phyloP scores from a whole-genome alignment of 2,888 invertebrate species.

The Scaptomyza flava region DNA sequence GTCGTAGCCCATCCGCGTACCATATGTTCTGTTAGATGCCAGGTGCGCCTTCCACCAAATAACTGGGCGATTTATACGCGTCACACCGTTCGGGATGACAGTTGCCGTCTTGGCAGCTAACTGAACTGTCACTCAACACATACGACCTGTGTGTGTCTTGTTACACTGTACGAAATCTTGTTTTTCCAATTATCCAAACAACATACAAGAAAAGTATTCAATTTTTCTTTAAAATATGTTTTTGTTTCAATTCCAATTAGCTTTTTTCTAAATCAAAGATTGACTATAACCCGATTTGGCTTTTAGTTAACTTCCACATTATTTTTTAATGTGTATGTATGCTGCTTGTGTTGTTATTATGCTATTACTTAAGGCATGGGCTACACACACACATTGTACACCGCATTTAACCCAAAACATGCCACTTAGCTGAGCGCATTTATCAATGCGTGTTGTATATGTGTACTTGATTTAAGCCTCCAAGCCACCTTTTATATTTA shows the following conservation, averaged over 20 bases:
- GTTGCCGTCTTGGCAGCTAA: constrained; percentile 68
- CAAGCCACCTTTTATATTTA: constrained; percentile 1
- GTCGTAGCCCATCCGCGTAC: constrained; percentile 34
- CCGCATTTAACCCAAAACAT: constrained; percentile 73
- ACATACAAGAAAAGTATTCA: too few species aligned
- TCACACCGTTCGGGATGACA: constrained; percentile 63
- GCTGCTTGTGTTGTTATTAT: constrained; percentile 47
- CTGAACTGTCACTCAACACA: constrained; percentile 77
- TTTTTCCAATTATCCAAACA: too few species aligned
- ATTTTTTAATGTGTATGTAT: neutral
- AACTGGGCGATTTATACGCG: constrained; percentile 77
- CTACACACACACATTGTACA: constrained; percentile 58
- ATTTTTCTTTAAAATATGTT: too few species aligned
- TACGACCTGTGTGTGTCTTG: constrained; percentile 1
- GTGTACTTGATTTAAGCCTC: constrained; percentile 64
- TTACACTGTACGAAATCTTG: neutral
- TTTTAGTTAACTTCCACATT: neutral
- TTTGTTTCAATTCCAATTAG: too few species aligned
- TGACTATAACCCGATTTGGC: too few species aligned
- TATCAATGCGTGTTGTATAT: constrained; percentile 56
- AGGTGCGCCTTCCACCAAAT: constrained; percentile 55
- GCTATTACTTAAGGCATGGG: constrained; percentile 39
- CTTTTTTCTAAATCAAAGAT: too few species aligned
- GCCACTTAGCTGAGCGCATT: constrained; percentile 65
- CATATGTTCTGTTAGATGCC: constrained; percentile 52